Evolutionary conservation across 2,113 vertebrate species (phyloP).

Genomic region (Gulo gulo): DNA sequence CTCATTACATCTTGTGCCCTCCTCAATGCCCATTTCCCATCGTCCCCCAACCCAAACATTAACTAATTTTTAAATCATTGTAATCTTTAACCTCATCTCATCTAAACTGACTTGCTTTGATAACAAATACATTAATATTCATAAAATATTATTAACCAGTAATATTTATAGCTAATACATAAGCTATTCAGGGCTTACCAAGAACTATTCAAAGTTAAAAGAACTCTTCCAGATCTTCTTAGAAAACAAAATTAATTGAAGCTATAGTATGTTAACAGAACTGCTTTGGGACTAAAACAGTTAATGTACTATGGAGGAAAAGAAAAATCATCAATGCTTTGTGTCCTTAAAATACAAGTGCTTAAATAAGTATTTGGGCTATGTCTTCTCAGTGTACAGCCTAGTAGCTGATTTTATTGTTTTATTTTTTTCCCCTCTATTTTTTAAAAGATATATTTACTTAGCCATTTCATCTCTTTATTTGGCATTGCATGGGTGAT

Average conservation of each 20-base stretch:
- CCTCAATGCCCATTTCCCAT: neutral
- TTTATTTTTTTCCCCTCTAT: neutral
- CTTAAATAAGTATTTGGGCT: neutral
- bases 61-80: neutral
- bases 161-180: neutral
- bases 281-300: neutral
- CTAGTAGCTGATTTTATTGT: neutral
- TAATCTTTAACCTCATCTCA: neutral
- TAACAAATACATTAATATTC: neutral
- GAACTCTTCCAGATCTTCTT: neutral
- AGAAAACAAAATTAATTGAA: neutral
- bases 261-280: neutral
- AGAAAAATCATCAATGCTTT: neutral
- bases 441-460: slow-evolving; percentile 22
- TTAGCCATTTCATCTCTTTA: slow-evolving; percentile 34
- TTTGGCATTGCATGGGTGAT: neutral
- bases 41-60: neutral
- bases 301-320: neutral
- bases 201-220: neutral
- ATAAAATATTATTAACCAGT: neutral
- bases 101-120: neutral
- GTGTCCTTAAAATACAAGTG: neutral
- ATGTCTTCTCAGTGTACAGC: neutral
- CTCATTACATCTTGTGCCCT: neutral
- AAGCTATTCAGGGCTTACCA: neutral